Base-by-base conservation (phyloP, 2,888 invertebrate species). In the Eulithis prunata region DNA sequence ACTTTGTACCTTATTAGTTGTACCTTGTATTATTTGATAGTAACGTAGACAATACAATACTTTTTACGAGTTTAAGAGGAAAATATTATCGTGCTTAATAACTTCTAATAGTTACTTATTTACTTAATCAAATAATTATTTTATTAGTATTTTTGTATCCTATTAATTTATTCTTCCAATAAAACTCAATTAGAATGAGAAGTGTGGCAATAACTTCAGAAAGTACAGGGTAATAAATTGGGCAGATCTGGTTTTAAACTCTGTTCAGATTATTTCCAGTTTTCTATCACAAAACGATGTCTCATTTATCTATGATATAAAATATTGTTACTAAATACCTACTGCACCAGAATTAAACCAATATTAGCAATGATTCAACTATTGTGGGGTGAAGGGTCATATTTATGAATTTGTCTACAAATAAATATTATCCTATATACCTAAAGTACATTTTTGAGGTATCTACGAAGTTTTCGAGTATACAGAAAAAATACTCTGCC, bases 11-110 rank as follows among this genome's bases (percentile, higher is more conserved):
- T 49, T 14, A 38, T 36, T 57, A 43, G 12, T 56, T 32, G n/a
- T 58, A 49, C 3, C 21, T 49, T 41, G 21, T 58, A 49, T 49
- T 58, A 49, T 36, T 21, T 32, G 38, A 51, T 58, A 51, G 21
- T 49, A 21, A 58, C 41, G 14, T 41, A 58, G 36, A 58, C 21
- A 58, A 51, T 58, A 56, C 57, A 58, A 49, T 2, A 5, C 43
- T 41, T 21, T 6, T 43, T 6, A 32, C 4, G 32, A 52, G n/a
- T 21, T 47, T 47, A 47, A 41, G 1, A 10, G 21, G 2, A 21
- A 49, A 49, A 21, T 21, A 47, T 21, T 49, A 11, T 21, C 10
- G 49, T 47, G 13, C 47, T 47, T 47, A 2, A 21, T 21, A 47
- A 41, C 10, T 41, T 41, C 8, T 41, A n/a, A 41, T 11, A 41